Evolutionary conservation across 2,797 vertebrate species (phyloP), one percentile per base, ranked within the genome.

Genomic region (Kryptopterus vitreolus): DNA sequence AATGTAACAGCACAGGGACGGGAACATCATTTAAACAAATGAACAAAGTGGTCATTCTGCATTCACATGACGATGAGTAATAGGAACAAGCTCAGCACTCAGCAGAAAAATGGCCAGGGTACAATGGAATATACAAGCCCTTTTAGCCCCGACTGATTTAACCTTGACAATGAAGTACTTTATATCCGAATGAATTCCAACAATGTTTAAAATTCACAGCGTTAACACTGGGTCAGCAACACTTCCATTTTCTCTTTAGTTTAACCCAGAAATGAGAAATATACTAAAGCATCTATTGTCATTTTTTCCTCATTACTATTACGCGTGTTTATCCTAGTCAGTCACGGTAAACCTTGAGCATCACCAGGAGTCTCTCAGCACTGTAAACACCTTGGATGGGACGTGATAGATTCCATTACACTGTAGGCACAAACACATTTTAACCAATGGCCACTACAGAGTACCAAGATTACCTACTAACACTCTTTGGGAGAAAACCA

Each of bases 111-210:
- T 43, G 62, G 24, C 12, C 22, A 26, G 52, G 16, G 38, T 15
- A 53, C 1, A 4, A 38, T 35, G 66, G 66, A n/a, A 58, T 10
- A 74, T 58, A 59, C n/a, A 22, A 46, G 72, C 35, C 46, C 70
- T 81, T n/a, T 81, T 61, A 26, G 13, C 55, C 52, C 52, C 48
- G 63, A 6, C 35, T 35, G 46, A 81, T 81, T 71, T 33, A 58
- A 12, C 43, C 66, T 24, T 0, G 20, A 85, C 79, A 83, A 83
- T 57, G 52, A 55, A n/a, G 33, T 15, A 10, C 22, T 76, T 81
- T 81, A 68, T 72, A n/a, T 26, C 62, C 35, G 46, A 61, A 31
- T 61, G 6, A 63, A 46, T 58, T 29, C 46, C 22, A 33, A 75
- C 83, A 20, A 52, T 52, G 31, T 53, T 38, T 11, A 63, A 33